Conservation (phyloP, 2,888 invertebrate genomes). For the Portevinia maculata region DNA sequence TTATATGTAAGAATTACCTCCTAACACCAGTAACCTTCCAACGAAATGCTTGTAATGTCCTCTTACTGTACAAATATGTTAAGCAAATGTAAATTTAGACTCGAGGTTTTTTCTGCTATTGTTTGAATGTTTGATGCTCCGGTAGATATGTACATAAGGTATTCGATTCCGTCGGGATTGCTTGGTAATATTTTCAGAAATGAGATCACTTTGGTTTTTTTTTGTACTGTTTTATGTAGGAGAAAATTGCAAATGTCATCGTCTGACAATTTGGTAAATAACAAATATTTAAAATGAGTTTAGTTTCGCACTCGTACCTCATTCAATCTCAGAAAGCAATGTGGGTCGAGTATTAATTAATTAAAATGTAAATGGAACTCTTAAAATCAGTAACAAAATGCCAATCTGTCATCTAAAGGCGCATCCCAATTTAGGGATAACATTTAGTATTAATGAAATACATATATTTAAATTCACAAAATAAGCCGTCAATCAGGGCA, state of each 20-base stretch:
- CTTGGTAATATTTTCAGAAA: conserved; percentile 1
- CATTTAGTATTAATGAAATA: conserved; percentile 39
- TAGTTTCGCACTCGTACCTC: not conserved
- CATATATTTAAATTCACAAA: conserved; percentile 51
- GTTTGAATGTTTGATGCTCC: conserved; percentile 47
- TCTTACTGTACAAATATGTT: conserved; percentile 27
- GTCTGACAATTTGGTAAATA: not conserved
- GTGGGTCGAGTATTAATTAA: not conserved
- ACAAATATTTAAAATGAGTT: conserved; percentile 26
- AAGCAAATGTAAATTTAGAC: conserved; percentile 53
- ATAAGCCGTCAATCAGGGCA: conserved; percentile 7
- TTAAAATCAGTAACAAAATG: not conserved
- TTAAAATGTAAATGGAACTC: conserved; percentile 20
- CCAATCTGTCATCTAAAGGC: not conserved
- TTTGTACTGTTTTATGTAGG: conserved; percentile 4
- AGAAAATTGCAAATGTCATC: conserved; percentile 2
- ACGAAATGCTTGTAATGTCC: not conserved
- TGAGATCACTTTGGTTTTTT: conserved; percentile 29
- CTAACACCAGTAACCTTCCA: not conserved
- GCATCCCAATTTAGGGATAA: not conserved
- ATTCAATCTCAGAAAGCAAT: not conserved
- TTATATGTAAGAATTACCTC: not conserved
- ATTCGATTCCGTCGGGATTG: conserved; percentile 7
- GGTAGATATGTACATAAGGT: conserved; percentile 20
- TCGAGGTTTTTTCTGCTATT: conserved; percentile 37